Evolutionary conservation across 2,113 vertebrate genomes (phyloP).

Genomic region (Dicaeum eximium): DNA sequence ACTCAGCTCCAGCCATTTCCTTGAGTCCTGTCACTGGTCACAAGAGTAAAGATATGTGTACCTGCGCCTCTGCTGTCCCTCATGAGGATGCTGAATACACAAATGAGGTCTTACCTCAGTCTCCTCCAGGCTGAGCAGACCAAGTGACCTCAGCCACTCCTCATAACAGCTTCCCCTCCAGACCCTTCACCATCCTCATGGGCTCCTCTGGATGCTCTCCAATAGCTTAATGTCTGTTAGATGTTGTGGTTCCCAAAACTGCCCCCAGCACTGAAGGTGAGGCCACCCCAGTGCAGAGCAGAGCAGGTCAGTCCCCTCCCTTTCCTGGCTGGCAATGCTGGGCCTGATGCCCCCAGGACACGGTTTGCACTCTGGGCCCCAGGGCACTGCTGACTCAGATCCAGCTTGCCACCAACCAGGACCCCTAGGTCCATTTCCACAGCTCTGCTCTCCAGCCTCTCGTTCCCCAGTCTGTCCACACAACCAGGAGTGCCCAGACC

Average conservation of each 20-base stretch:
- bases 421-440: not conserved
- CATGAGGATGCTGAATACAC: not conserved
- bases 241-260: not conserved
- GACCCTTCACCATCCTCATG: not conserved
- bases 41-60: not conserved
- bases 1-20: not conserved
- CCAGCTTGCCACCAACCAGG: not conserved
- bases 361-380: not conserved
- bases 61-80: not conserved
- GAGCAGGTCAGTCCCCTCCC: not conserved
- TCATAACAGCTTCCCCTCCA: not conserved
- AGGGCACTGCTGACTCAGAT: not conserved
- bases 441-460: not conserved
- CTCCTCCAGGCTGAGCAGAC: not conserved
- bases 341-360: not conserved
- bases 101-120: not conserved
- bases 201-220: not conserved
- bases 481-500: not conserved
- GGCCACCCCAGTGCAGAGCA: not conserved
- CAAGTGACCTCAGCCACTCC: not conserved
- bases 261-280: not conserved
- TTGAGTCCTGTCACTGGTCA: not conserved
- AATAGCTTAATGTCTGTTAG: not conserved
- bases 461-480: not conserved
- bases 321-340: rapidly evolving